A percentile compares a stretch with the other conserved stretches of the same genome.
phyloP scores from a whole-genome alignment of 2,888 invertebrate genomes.

The Rhogogaster chlorosoma region DNA sequence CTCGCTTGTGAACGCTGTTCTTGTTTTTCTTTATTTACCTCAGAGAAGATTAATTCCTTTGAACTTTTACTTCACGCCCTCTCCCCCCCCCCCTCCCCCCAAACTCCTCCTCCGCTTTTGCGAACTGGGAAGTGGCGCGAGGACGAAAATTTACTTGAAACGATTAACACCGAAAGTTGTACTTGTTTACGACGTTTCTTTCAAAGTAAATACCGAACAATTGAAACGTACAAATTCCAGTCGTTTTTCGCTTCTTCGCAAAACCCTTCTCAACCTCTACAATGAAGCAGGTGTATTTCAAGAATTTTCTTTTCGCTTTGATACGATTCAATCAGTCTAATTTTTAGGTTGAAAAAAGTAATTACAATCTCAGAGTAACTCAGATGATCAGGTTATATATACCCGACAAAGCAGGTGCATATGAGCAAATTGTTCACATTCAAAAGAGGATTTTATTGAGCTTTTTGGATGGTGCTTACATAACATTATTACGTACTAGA shows the following conservation, averaged over 20 bases:
- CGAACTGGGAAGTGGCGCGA: neutral
- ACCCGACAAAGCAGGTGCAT: too few species aligned
- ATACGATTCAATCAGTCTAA: too few species aligned
- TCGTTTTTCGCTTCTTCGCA: neutral
- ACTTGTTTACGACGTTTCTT: slow-evolving; percentile 15
- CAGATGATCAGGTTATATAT: too few species aligned
- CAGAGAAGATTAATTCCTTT: slow-evolving; percentile 27
- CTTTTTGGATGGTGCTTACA: too few species aligned
- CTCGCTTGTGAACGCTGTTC: neutral
- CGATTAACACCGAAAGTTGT: slow-evolving; percentile 22
- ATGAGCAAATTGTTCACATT: too few species aligned
- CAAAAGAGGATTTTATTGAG: too few species aligned
- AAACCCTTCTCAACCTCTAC: neutral
- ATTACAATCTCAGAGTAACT: too few species aligned
- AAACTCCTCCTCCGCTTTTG: neutral
- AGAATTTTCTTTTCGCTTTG: neutral
- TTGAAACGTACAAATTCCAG: neutral
- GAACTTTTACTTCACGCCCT: neutral
- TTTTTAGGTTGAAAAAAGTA: too few species aligned
- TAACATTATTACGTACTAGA: too few species aligned
- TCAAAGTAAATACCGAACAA: slow-evolving; percentile 7
- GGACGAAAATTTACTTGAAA: slow-evolving; percentile 15
- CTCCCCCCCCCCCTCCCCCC: neutral
- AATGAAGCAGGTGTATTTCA: neutral
- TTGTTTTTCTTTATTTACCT: neutral